Percentiles rank a stretch among this genome's conserved stretches.
Evolutionary conservation across 2,797 vertebrate genomes (phyloP).

Genomic region (Hypotaenidia philippensis): DNA sequence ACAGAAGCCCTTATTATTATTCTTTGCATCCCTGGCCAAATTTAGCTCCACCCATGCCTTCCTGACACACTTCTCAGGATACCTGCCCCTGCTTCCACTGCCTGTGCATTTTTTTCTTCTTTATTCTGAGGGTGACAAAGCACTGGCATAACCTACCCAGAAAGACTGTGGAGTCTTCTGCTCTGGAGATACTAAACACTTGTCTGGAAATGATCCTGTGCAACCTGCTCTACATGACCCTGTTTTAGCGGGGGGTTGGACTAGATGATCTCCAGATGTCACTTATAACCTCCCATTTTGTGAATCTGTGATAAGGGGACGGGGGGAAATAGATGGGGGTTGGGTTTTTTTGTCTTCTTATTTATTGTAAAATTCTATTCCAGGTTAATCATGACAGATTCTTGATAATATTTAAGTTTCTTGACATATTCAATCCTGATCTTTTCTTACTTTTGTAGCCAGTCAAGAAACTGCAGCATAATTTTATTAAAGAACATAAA

Average conservation of each 20-base stretch:
- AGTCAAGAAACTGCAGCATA: not conserved
- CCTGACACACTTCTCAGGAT: not conserved
- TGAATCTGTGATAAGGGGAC: not conserved
- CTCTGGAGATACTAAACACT: no score
- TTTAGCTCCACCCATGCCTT: not conserved
- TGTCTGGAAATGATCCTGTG: no score
- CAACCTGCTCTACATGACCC: no score
- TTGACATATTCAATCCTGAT: not conserved
- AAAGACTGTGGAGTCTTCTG: no score
- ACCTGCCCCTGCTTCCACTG: not conserved
- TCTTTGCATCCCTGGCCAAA: not conserved
- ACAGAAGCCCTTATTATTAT: not conserved
- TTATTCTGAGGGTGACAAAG: no score
- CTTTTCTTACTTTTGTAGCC: not conserved
- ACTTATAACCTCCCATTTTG: no score
- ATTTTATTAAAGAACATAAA: not conserved
- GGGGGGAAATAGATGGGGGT: accelerated
- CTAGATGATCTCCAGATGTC: no score
- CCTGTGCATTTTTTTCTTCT: no score
- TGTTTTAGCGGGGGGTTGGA: no score
- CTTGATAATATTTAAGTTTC: not conserved
- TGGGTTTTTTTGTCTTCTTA: not conserved
- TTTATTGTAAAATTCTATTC: not conserved
- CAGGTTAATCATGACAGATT: not conserved
- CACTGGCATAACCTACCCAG: no score